Conservation (phyloP, 2,888 invertebrate species). For the Loripinus fragilis region DNA sequence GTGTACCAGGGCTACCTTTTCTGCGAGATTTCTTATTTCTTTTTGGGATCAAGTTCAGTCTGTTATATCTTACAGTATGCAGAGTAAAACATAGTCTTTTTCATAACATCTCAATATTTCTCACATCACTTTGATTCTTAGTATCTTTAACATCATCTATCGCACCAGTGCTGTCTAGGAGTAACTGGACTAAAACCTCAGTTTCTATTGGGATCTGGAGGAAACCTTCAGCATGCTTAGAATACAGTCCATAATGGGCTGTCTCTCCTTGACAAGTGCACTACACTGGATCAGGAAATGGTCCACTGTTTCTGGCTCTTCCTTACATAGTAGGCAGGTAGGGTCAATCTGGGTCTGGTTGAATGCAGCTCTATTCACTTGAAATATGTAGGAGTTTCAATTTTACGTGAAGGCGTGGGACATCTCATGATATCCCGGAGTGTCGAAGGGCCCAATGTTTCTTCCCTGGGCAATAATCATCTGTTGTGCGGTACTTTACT, state of each 20-base stretch:
- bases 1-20: constrained; percentile 2
- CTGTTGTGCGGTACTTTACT: neutral
- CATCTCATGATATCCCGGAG: neutral
- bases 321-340: neutral
- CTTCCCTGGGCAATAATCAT: neutral
- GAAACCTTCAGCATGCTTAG: neutral
- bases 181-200: neutral
- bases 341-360: constrained; percentile 2
- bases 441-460: neutral
- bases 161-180: neutral
- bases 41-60: neutral
- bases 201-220: neutral
- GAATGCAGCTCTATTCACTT: neutral
- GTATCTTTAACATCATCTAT: neutral
- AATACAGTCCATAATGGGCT: constrained; percentile 8
- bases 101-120: neutral
- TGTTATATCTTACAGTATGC: neutral
- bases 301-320: neutral
- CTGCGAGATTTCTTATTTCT: neutral
- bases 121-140: neutral
- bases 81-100: constrained; percentile 5
- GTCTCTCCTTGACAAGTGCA: neutral
- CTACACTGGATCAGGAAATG: neutral
- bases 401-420: neutral
- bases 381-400: constrained; percentile 4